Conservation (phyloP, 2,113 vertebrate species). For the Mystacornis crossleyi region DNA sequence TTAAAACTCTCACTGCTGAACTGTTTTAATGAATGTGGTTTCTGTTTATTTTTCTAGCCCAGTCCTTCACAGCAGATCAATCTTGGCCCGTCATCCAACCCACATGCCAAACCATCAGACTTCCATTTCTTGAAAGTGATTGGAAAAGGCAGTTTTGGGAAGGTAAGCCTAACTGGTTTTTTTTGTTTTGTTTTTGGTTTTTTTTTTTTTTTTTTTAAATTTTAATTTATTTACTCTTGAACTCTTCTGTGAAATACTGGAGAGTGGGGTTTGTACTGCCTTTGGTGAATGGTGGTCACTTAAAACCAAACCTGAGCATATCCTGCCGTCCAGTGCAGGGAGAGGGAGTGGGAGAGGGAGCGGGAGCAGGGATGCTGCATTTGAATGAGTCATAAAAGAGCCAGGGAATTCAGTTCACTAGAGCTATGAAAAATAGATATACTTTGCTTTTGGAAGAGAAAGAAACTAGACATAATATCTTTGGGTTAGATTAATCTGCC, state of each 20-base stretch:
- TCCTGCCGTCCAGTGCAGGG: background rate
- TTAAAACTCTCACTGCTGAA: background rate
- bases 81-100: conserved; percentile 96
- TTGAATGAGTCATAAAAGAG: background rate
- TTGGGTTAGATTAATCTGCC: background rate
- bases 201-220: no score
- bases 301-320: background rate
- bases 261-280: background rate
- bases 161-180: conserved; percentile 63
- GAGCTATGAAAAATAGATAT: background rate
- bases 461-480: background rate
- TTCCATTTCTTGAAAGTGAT: conserved; percentile 99
- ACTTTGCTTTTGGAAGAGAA: background rate
- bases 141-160: conserved; percentile 98
- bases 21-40: background rate
- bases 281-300: background rate
- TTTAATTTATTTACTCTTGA: background rate
- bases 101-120: conserved; percentile 95
- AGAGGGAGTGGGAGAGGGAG: no score
- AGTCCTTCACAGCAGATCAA: conserved; percentile 98
- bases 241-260: rapidly evolving
- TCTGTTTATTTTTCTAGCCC: conserved; percentile 76
- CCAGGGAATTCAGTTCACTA: background rate
- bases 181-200: no score
- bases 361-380: background rate